These are phyloP conservation scores for Tupaia chinensis DNA, from an alignment of 2,113 vertebrate genomes.

Conservation along the genomic window DNA sequence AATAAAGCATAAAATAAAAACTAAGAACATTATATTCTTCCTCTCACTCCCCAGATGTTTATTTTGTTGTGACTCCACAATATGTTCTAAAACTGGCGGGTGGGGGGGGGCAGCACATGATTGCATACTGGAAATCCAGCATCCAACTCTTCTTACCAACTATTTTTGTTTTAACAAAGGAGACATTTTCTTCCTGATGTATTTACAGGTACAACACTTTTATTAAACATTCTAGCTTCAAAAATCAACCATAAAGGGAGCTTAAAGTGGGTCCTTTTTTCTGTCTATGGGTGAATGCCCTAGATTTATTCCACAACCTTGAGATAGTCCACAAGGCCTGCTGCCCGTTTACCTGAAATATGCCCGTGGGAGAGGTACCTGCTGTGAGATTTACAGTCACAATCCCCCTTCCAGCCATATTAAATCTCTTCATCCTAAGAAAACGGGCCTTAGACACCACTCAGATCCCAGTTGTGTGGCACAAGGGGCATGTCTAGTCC, in stretches of 20 bases:
- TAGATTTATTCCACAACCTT: constrained; percentile 73
- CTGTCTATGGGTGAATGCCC: not conserved
- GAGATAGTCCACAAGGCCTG: constrained; percentile 66
- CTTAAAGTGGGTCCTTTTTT: not conserved
- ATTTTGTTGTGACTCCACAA: not conserved
- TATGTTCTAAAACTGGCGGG: not conserved
- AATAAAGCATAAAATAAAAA: constrained; percentile 28
- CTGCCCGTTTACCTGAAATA: constrained; percentile 74
- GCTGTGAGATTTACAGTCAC: constrained; percentile 74
- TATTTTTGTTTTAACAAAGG: not conserved
- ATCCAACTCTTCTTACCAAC: not conserved
- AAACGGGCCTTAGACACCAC: constrained; percentile 81
- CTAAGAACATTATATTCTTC: not conserved
- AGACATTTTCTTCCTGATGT: not conserved
- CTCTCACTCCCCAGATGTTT: not conserved
- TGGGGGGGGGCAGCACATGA: not conserved
- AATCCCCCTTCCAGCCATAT: constrained; percentile 75
- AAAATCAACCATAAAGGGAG: constrained; percentile 2
- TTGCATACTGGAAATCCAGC: not conserved
- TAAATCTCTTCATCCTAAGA: constrained; percentile 84
- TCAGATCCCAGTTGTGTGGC: constrained; percentile 70
- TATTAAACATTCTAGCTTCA: constrained; percentile 13
- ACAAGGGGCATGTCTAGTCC: constrained; percentile 38
- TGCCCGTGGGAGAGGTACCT: constrained; percentile 74
- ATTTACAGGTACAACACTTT: not conserved